Evolutionary conservation across 2,113 vertebrate species (phyloP).

Genomic region (Octodon degus): DNA sequence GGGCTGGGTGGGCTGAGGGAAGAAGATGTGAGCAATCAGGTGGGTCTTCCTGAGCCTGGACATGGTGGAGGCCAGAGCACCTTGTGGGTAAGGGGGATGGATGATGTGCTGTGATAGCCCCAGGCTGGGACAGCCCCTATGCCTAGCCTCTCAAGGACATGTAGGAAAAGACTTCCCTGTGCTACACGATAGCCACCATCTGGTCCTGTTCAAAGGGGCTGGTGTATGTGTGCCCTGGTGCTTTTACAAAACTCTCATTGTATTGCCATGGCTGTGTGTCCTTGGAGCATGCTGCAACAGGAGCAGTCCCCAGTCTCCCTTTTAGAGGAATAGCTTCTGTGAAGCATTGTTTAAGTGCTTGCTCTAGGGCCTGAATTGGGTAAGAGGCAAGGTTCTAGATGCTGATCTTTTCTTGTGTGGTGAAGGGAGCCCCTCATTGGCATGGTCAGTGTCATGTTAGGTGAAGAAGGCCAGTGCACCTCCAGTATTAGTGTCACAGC

Average conservation of each 20-base stretch:
- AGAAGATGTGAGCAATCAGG: not conserved
- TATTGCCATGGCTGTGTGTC: not conserved
- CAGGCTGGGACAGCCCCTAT: not conserved
- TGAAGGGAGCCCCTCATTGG: not conserved
- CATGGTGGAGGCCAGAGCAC: not conserved
- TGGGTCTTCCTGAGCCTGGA: not conserved
- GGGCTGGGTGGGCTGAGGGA: not conserved
- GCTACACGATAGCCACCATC: not conserved
- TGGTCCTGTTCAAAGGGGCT: not conserved
- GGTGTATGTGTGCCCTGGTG: accelerated
- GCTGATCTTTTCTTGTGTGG: not conserved
- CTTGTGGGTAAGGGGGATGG: not conserved
- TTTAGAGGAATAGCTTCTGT: not conserved
- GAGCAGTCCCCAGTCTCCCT: not conserved
- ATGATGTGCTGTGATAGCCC: accelerated
- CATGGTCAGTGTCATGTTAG: not conserved
- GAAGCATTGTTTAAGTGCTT: not conserved
- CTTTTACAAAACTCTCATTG: not conserved
- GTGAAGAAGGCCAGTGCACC: not conserved
- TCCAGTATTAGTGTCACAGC: not conserved
- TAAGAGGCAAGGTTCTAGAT: not conserved
- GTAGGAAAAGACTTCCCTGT: not conserved
- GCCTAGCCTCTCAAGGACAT: not conserved
- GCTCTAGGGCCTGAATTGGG: not conserved
- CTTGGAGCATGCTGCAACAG: not conserved